phyloP scores from a whole-genome alignment of 2,113 vertebrate genomes.

The Thalassoma bifasciatum region DNA sequence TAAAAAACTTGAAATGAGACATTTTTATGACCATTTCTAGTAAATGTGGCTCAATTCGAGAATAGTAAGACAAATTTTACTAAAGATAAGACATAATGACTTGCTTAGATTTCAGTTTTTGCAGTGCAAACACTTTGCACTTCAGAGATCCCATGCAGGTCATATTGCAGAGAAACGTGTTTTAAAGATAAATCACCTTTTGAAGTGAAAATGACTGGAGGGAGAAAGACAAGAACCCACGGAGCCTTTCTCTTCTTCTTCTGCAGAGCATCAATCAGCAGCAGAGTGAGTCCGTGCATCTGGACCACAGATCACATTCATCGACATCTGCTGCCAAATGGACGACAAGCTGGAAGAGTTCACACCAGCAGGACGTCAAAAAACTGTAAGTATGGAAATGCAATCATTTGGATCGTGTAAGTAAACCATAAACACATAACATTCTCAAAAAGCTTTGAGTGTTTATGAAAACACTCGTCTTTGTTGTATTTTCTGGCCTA shows the following conservation, averaged over 20 bases:
- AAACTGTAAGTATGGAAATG: neutral
- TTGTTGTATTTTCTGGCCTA: too few species aligned
- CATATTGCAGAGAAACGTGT: constrained; percentile 1
- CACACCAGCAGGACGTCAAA: neutral
- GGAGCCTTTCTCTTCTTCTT: constrained; percentile 37
- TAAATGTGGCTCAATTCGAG: too few species aligned
- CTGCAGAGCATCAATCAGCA: constrained; percentile 49
- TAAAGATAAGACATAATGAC: too few species aligned
- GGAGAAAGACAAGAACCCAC: constrained; percentile 19
- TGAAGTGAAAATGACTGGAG: constrained; percentile 47
- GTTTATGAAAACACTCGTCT: too few species aligned
- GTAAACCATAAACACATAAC: neutral
- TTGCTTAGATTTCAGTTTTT: too few species aligned
- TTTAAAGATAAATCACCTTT: constrained; percentile 42
- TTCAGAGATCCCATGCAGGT: neutral
- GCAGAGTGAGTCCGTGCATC: constrained; percentile 38
- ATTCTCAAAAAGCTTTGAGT: too few species aligned
- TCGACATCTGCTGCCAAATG: constrained; percentile 12
- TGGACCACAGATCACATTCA: constrained; percentile 49
- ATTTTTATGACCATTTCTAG: too few species aligned
- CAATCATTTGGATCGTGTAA: neutral
- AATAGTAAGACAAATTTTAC: too few species aligned
- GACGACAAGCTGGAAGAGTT: neutral
- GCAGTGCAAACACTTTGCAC: neutral
- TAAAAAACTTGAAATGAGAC: too few species aligned